Conservation (phyloP, 1,140 invertebrate genomes). For the Drosophila sp. region DNA sequence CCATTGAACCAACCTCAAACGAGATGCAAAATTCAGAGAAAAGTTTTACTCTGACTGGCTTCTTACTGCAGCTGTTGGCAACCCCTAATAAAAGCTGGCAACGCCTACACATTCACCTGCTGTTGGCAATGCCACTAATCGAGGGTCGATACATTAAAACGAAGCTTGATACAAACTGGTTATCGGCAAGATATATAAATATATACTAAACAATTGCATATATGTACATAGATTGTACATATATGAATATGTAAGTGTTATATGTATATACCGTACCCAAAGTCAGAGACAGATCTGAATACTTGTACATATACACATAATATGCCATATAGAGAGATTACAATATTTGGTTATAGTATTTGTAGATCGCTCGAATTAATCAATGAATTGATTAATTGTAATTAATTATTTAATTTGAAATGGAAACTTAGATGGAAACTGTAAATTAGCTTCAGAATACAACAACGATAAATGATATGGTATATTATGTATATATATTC, state of each 20-base stretch:
- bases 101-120: constrained; percentile 14
- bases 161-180: constrained; percentile 1
- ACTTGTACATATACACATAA: constrained; percentile 53
- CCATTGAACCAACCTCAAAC: not conserved
- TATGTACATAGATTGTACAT: constrained; percentile 35
- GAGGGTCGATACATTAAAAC: constrained; percentile 19
- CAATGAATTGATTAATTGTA: constrained; percentile 25
- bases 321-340: constrained; percentile 31
- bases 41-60: not conserved
- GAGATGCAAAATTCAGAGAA: not conserved
- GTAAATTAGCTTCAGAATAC: constrained; percentile 64
- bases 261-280: constrained; percentile 25
- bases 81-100: constrained; percentile 35
- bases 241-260: constrained; percentile 13
- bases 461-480: constrained; percentile 74
- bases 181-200: constrained; percentile 20
- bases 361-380: constrained; percentile 26
- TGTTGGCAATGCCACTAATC: constrained; percentile 18
- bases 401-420: constrained; percentile 41
- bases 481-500: constrained; percentile 78
- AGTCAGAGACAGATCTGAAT: constrained; percentile 21
- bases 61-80: constrained; percentile 11
- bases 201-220: constrained; percentile 27
- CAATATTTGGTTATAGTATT: constrained; percentile 4
- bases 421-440: constrained; percentile 46